Conservation (phyloP, 1,140 invertebrate species). For the Trypoxylus dichotomus region DNA sequence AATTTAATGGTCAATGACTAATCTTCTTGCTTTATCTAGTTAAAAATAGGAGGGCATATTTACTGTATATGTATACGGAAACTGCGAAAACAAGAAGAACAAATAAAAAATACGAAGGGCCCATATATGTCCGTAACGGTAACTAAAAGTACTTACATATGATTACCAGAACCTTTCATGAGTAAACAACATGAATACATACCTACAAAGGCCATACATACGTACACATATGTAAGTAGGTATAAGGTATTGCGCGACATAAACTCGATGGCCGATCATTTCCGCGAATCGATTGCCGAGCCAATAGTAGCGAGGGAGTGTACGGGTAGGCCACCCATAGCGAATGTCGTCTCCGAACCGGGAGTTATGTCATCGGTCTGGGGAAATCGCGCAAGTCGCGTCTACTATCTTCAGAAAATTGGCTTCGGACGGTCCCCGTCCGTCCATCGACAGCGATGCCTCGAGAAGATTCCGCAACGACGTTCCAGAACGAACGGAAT, state of each 20-base stretch:
- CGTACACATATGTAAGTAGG: not conserved
- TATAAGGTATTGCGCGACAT: slow-evolving; percentile 19
- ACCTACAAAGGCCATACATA: not conserved
- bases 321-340: slow-evolving; percentile 9
- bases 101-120: too few species aligned
- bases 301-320: slow-evolving; percentile 35
- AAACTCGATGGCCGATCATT: slow-evolving; percentile 37
- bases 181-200: not conserved
- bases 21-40: too few species aligned
- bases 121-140: not conserved
- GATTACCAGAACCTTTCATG: not conserved
- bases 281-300: slow-evolving; percentile 39
- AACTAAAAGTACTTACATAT: not conserved
- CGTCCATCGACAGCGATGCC: slow-evolving; percentile 21
- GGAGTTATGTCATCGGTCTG: slow-evolving; percentile 24
- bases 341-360: slow-evolving; percentile 8
- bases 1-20: too few species aligned
- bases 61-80: too few species aligned
- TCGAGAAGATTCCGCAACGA: slow-evolving; percentile 18
- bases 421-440: slow-evolving; percentile 10
- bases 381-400: slow-evolving; percentile 19
- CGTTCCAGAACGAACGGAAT: slow-evolving; percentile 16
- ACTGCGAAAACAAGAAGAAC: too few species aligned
- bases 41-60: too few species aligned
- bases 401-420: slow-evolving; percentile 24